Evolutionary conservation across 2,888 invertebrate genomes (phyloP).

Genomic region (Monopis laevigella): DNA sequence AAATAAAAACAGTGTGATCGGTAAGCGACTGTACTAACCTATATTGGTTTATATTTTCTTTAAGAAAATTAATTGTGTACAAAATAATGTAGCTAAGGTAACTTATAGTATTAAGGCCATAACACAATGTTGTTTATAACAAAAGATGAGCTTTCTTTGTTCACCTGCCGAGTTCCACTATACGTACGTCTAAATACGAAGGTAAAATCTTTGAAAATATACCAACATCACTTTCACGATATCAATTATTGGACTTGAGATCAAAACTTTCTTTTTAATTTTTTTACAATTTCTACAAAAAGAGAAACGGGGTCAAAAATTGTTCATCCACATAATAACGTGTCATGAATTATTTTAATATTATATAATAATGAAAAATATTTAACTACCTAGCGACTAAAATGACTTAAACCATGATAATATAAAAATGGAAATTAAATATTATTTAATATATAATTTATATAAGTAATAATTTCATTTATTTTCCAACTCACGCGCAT

Average conservation of each 20-base stretch:
- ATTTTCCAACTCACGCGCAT: no score
- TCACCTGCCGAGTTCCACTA: no score
- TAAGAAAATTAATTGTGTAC: no score
- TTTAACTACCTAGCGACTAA: conserved; percentile 7
- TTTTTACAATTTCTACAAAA: conserved; percentile 3
- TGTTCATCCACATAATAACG: not conserved
- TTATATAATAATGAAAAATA: not conserved
- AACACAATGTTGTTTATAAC: no score
- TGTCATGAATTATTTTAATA: not conserved
- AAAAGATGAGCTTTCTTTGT: no score
- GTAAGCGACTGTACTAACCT: no score
- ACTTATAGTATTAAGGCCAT: conserved; percentile 8
- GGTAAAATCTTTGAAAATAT: not conserved
- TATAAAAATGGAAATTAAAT: no score
- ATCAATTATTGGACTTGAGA: no score
- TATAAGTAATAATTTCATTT: no score
- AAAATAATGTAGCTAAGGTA: not conserved
- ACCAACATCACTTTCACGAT: not conserved
- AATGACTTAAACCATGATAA: conserved; percentile 3
- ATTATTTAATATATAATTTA: no score
- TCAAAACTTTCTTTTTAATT: not conserved
- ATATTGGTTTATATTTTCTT: no score
- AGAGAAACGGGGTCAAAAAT: not conserved
- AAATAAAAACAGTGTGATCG: no score
- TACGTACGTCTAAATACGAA: not conserved